Evolutionary conservation across 2,888 invertebrate species (phyloP), one percentile per base, ranked within the genome.

Genomic region (Thymelicus acteon): DNA sequence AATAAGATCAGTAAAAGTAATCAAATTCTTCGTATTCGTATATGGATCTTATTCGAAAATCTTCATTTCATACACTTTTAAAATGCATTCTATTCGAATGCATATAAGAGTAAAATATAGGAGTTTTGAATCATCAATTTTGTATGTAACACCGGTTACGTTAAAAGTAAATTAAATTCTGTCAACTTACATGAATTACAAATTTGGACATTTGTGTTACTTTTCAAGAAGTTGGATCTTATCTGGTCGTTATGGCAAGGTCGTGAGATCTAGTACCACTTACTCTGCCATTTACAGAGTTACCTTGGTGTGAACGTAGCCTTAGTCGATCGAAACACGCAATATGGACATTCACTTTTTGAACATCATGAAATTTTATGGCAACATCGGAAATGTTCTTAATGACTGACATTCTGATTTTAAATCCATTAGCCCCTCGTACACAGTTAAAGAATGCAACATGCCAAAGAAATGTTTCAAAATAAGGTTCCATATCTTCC

Each of bases 321-420:
- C 64, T 65, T 65, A 65, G 6, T 65, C 5, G 54, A 65, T 65
- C 39, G 60, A 39, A 66, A 39, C 72, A 72, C 69, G 71, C 71
- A 72, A 67, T 49, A 66, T n/a, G 44, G 58, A 72, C 75, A 63
- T 75, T 75, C 75, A 72, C 75, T 75, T 75, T 31, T 73, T 62
- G 31, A 58, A 57, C 64, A 64, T 58, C 57, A 65, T 24, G 57
- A 65, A 40, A 12, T 47, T 65, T 57, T 58, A 31, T 65, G 47
- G 63, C 52, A 39, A 57, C 31, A 40, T 57, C 65, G 63, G 52
- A 63, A 49, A 52, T 49, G 19, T 6, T 15, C 44, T 37, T 31
- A 15, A n/a, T 31, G 47, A 6, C 52, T 63, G 54, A 54, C 54
- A 24, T 54, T 24, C 31, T 54, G 24, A 54, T 54, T 54, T 12